These are phyloP conservation scores for Burhinus oedicnemus DNA, from an alignment of 2,113 vertebrate species.

Conservation along the genomic window DNA sequence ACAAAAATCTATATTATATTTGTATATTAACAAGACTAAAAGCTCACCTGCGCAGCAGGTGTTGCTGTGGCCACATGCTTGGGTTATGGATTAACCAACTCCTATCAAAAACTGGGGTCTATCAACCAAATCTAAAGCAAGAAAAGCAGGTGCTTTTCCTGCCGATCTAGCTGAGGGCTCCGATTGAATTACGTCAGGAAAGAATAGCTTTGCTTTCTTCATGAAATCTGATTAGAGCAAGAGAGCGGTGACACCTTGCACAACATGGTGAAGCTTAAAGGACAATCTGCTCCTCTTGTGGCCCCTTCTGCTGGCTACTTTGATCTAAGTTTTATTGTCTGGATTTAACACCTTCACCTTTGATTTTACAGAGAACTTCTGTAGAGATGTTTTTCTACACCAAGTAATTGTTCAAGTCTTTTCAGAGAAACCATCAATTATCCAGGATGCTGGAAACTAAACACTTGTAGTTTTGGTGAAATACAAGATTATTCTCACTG, in stretches of 20 bases:
- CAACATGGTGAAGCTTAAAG: constrained; percentile 6
- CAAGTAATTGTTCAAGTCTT: constrained; percentile 33
- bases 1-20: background rate
- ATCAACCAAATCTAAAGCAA: constrained; percentile 26
- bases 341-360: constrained; percentile 54
- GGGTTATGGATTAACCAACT: constrained; percentile 66
- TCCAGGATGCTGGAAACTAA: constrained; percentile 40
- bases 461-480: constrained; percentile 43
- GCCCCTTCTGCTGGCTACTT: constrained; percentile 60
- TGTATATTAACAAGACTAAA: constrained; percentile 27
- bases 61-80: constrained; percentile 31
- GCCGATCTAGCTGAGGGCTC: background rate
- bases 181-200: constrained; percentile 56
- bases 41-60: constrained; percentile 69
- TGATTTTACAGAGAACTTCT: constrained; percentile 23
- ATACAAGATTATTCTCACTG: constrained; percentile 34
- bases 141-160: constrained; percentile 55
- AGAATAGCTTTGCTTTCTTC: constrained; percentile 58
- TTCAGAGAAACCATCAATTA: constrained; percentile 69
- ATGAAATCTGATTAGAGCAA: constrained; percentile 58
- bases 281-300: constrained; percentile 26
- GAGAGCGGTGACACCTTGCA: constrained; percentile 32
- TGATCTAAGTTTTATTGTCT: constrained; percentile 64
- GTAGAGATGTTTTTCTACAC: background rate
- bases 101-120: background rate